Conservation (phyloP, 1,140 invertebrate species). For the Megalopta genalis region DNA sequence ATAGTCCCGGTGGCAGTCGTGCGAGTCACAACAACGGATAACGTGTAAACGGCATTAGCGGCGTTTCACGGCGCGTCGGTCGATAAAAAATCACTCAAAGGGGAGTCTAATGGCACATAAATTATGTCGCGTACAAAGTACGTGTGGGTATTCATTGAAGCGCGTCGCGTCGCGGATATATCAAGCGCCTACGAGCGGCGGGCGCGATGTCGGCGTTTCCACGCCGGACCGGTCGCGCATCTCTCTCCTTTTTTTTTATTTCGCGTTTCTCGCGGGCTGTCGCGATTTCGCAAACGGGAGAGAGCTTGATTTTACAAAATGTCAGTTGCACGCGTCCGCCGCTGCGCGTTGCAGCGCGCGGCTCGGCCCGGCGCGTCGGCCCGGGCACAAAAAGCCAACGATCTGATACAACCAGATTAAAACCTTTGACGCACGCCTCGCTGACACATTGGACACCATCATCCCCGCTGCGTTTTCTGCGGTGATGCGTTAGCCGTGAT, state of each 20-base stretch:
- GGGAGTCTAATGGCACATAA: slow-evolving; percentile 29
- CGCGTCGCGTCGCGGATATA: not conserved
- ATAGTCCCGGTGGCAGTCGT: not conserved
- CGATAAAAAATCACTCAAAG: slow-evolving; percentile 12
- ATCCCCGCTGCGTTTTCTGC: slow-evolving; percentile 23
- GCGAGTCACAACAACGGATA: not conserved
- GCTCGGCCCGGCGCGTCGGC: slow-evolving; percentile 24
- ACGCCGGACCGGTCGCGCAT: not conserved
- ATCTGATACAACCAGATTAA: slow-evolving; percentile 58
- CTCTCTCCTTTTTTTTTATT: not conserved
- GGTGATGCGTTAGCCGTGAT: slow-evolving; percentile 32
- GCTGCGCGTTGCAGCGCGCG: not conserved
- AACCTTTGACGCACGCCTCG: slow-evolving; percentile 56
- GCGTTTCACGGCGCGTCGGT: not conserved
- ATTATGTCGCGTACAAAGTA: slow-evolving; percentile 7
- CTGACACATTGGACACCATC: slow-evolving; percentile 48
- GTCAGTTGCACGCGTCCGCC: slow-evolving; percentile 35
- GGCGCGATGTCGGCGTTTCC: not conserved
- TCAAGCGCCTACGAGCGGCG: not conserved
- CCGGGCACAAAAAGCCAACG: slow-evolving; percentile 48
- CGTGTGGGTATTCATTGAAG: slow-evolving; percentile 6
- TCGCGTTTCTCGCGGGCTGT: not conserved
- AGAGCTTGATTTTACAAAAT: slow-evolving; percentile 41
- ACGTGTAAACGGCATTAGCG: not conserved
- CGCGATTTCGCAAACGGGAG: slow-evolving; percentile 32